Evolutionary conservation across 2,888 invertebrate species (phyloP), one percentile per base, ranked within the genome.

Genomic region (Scaptomyza reducta): DNA sequence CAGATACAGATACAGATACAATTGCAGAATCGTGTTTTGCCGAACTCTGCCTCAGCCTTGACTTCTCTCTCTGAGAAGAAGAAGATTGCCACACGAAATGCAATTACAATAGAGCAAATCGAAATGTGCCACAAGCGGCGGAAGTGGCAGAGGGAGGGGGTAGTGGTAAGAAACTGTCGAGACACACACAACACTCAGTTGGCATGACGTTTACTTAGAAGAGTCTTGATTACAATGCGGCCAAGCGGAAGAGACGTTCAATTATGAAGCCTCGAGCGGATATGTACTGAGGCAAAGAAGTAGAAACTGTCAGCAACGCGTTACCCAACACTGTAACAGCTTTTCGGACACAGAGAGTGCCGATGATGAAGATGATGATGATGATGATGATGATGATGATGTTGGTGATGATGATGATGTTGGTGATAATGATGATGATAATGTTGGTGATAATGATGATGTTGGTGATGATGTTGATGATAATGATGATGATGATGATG

Each of bases 21-120:
- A 10, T n/a, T 27, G 47, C 35, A 22, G 13, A 79, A 64, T 84
- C 84, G 84, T 79, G 77, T 80, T 68, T 68, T 59, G 65, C 27
- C 45, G 38, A 57, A 41, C 0, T 35, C 44, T 46, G 27, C 46
- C 29, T 35, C 53, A 10, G 67, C 57, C 56, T 65, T 55, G 78
- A 58, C 64, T 80, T 59, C 65, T 64, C 63, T 61, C 33, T 29
- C 49, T 6, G 22, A 5, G 22, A 3, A 22, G 3, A 22, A 22
- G 22, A 22, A 71, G 67, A 67, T 70, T 83, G 65, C 74, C 71
- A 81, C 85, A 86, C 89, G 84, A 89, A 89, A 84, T 89, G 89
- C 82, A 89, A 87, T 87, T 87, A 89, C 79, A 78, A 76, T 79
- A 79, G 89, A 74, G 69, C 70, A 74, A 71, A 76, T 74, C 71